phyloP scores from a whole-genome alignment of 2,888 invertebrate species.

The Reticulitermes lucifugus region DNA sequence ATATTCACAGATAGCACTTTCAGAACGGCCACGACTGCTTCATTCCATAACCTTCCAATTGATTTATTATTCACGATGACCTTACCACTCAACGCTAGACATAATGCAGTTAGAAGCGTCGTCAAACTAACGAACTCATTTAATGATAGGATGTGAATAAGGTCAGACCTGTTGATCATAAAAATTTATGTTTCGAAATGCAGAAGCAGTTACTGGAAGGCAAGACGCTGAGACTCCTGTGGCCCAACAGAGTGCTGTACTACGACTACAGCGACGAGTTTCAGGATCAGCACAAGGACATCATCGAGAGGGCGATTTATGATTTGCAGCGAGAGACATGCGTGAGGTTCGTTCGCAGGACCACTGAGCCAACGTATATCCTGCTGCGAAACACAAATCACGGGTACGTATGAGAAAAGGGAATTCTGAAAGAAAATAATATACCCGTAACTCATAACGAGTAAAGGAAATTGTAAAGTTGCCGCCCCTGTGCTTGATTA shows the following conservation, averaged over 20 bases:
- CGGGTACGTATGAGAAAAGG: not conserved
- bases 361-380: constrained; percentile 50
- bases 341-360: constrained; percentile 50
- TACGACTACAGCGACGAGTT: constrained; percentile 55
- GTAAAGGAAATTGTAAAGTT: no score
- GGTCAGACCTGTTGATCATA: not conserved
- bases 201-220: not conserved
- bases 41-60: no score
- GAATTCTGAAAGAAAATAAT: no score
- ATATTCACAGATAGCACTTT: no score
- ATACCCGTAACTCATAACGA: no score
- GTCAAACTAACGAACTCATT: no score
- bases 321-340: constrained; percentile 53
- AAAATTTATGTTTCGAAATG: not conserved
- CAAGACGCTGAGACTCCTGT: constrained; percentile 43
- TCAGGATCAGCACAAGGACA: constrained; percentile 14
- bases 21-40: no score
- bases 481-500: no score
- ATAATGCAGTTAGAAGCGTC: no score
- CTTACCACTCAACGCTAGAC: no score
- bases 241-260: constrained; percentile 55
- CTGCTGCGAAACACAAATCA: constrained; percentile 45
- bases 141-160: no score
- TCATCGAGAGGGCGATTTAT: constrained; percentile 45
- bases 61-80: no score